phyloP scores from a whole-genome alignment of 2,888 invertebrate genomes.

The Habrosyne pyritoides region DNA sequence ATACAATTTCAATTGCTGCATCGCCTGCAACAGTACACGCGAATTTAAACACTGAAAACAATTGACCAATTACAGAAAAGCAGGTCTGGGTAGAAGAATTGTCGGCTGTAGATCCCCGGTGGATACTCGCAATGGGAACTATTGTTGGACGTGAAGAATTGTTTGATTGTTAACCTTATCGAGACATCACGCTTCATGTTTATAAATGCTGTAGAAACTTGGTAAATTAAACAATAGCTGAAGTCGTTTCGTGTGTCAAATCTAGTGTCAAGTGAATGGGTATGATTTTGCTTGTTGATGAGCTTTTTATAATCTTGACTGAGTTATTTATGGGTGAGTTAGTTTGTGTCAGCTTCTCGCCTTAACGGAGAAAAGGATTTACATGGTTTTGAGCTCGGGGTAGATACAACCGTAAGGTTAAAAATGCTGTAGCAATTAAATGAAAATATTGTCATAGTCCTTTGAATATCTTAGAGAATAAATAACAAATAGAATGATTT shows the following conservation, averaged over 20 bases:
- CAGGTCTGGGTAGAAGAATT: conserved; percentile 28
- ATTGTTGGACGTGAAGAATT: conserved; percentile 25
- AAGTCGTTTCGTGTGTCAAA: not conserved
- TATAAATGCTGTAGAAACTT: not conserved
- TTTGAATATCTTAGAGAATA: too few species aligned
- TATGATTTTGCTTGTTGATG: not conserved
- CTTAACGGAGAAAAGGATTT: too few species aligned
- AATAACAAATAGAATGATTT: too few species aligned
- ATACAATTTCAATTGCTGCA: not conserved
- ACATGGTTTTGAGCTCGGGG: too few species aligned
- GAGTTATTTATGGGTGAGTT: not conserved
- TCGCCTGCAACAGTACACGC: not conserved
- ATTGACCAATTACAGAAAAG: conserved; percentile 33
- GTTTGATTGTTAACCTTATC: conserved; percentile 35
- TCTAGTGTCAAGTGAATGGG: not conserved
- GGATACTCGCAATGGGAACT: conserved; percentile 33
- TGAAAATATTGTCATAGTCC: too few species aligned
- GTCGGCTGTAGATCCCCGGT: conserved; percentile 28
- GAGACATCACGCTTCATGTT: not conserved
- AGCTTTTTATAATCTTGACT: not conserved
- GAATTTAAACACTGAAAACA: conserved; percentile 20
- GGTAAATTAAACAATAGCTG: not conserved
- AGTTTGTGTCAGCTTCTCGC: too few species aligned
- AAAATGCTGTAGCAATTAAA: too few species aligned
- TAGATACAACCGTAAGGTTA: too few species aligned